A percentile compares a stretch with the other conserved stretches of the same genome.
Conservation (phyloP, 1,140 invertebrate genomes). For the Armadillidium nasatum region DNA sequence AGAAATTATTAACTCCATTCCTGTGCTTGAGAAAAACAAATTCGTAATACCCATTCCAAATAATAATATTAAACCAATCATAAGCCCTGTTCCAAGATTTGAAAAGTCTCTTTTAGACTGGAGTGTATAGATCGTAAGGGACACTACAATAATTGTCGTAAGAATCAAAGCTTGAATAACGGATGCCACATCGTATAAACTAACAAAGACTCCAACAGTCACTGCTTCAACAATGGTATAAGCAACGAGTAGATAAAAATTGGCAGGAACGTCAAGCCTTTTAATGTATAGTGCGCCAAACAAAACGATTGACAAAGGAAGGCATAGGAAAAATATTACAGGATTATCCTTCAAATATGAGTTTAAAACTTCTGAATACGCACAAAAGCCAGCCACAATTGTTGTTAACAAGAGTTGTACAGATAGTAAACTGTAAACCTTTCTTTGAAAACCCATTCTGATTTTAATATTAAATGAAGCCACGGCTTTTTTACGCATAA, state of each 20-base stretch:
- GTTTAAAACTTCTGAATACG: no score
- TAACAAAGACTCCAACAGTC: slow-evolving; percentile 67
- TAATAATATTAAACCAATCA: slow-evolving; percentile 64
- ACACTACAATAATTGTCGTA: slow-evolving; percentile 64
- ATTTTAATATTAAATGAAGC: no score
- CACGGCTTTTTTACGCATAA: no score
- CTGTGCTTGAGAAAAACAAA: slow-evolving; percentile 63
- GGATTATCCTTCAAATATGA: no score
- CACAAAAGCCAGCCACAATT: no score
- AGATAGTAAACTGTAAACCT: no score
- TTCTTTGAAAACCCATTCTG: no score
- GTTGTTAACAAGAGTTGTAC: no score
- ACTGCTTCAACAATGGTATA: slow-evolving; percentile 64
- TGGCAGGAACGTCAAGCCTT: slow-evolving; percentile 45
- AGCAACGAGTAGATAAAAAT: slow-evolving; percentile 44
- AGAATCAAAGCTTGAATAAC: slow-evolving; percentile 71
- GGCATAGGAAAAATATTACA: no score
- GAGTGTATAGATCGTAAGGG: slow-evolving; percentile 69
- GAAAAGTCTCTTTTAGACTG: slow-evolving; percentile 78
- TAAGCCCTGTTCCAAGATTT: slow-evolving; percentile 64
- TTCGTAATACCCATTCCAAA: slow-evolving; percentile 68
- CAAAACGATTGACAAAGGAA: no score
- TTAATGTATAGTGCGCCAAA: no score
- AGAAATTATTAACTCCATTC: slow-evolving; percentile 63
- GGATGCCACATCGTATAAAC: slow-evolving; percentile 63